Evolutionary conservation across 2,113 vertebrate species (phyloP).

Genomic region (Meleagris gallopavo): DNA sequence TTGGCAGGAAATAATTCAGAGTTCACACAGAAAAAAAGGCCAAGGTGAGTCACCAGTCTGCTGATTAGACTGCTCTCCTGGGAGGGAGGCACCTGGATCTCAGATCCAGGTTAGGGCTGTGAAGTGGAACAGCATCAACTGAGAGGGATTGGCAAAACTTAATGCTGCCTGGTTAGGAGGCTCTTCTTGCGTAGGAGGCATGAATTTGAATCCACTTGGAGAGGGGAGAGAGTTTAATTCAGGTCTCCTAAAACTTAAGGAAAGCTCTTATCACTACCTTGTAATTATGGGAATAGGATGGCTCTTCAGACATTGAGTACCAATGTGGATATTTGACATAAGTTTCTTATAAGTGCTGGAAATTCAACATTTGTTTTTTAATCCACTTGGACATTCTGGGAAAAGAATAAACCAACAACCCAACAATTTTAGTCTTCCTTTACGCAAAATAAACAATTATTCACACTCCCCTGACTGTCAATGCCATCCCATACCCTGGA

Average conservation of each 20-base stretch:
- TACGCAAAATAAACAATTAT: not conserved
- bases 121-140: not conserved
- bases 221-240: not conserved
- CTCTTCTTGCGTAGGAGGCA: not conserved
- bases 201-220: not conserved
- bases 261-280: not conserved
- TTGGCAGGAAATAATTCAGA: slow-evolving; percentile 49
- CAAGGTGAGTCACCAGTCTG: slow-evolving; percentile 63
- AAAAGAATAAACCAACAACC: not conserved
- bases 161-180: not conserved
- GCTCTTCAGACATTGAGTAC: not conserved
- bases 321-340: not conserved
- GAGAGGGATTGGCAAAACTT: slow-evolving; percentile 13
- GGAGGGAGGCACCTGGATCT: slow-evolving; percentile 57
- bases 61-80: slow-evolving; percentile 69
- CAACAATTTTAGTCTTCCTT: not conserved
- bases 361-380: not conserved
- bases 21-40: slow-evolving; percentile 37
- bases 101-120: not conserved
- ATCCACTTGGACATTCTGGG: not conserved
- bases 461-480: not conserved
- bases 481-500: not conserved
- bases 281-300: not conserved
- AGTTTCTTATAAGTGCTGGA: not conserved
- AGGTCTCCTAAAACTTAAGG: not conserved